These are phyloP conservation scores for Periplaneta americana DNA, from an alignment of 1,140 invertebrate genomes.

Conservation along the genomic window DNA sequence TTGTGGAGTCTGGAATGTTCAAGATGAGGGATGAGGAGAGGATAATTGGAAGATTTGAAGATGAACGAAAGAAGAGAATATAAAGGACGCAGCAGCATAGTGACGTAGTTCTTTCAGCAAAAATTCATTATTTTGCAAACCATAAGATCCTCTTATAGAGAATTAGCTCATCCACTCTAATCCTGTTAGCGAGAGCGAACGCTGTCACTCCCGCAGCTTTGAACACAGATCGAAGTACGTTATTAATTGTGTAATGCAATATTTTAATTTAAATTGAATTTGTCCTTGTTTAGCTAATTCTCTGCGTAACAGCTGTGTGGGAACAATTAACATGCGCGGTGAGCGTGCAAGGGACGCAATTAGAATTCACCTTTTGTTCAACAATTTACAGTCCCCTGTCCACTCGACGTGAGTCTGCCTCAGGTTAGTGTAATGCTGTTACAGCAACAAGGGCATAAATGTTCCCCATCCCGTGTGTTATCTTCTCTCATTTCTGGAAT, in stretches of 20 bases:
- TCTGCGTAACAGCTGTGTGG: background rate
- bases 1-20: no score
- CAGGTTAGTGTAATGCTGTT: no score
- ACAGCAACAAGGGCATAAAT: background rate
- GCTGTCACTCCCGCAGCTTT: no score
- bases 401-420: background rate
- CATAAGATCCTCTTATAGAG: no score
- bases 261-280: background rate
- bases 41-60: no score
- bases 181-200: no score
- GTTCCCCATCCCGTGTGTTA: no score
- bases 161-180: no score
- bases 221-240: conserved; percentile 11
- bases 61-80: background rate
- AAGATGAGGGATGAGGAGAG: no score
- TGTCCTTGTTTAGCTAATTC: background rate
- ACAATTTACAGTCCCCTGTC: background rate
- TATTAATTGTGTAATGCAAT: background rate
- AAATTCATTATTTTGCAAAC: no score
- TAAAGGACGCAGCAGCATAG: background rate
- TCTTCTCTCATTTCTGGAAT: no score
- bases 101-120: no score
- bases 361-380: background rate
- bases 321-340: background rate
- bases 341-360: background rate